These are phyloP conservation scores for Drosophila niveifrons DNA, from an alignment of 2,888 invertebrate genomes.

Conservation along the genomic window DNA sequence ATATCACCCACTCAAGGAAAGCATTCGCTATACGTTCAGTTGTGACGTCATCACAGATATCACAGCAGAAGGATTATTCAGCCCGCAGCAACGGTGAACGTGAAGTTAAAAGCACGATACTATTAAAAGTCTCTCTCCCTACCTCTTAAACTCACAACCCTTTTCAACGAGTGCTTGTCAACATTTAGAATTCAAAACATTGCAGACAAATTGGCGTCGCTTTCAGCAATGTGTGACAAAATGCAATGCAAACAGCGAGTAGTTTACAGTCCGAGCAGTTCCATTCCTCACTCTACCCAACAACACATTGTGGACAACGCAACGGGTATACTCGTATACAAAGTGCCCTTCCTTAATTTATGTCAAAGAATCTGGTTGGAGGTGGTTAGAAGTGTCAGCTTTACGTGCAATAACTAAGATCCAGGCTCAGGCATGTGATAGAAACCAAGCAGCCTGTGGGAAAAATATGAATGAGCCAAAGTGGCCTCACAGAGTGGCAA, in stretches of 20 bases:
- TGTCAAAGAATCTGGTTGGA: slow-evolving; percentile 67
- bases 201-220: slow-evolving; percentile 81
- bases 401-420: slow-evolving; percentile 78
- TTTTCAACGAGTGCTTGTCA: slow-evolving; percentile 32
- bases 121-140: slow-evolving; percentile 42
- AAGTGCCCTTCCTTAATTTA: slow-evolving; percentile 75
- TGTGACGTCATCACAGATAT: slow-evolving; percentile 20
- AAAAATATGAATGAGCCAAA: slow-evolving; percentile 76
- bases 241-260: slow-evolving; percentile 69
- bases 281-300: background rate
- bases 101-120: slow-evolving; percentile 42
- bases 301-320: slow-evolving; percentile 49
- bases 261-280: slow-evolving; percentile 16
- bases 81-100: slow-evolving; percentile 26
- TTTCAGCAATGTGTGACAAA: slow-evolving; percentile 79
- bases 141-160: background rate
- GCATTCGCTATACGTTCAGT: slow-evolving; percentile 35
- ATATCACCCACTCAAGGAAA: slow-evolving; percentile 32
- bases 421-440: slow-evolving; percentile 20
- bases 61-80: slow-evolving; percentile 37
- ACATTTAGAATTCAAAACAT: slow-evolving; percentile 76
- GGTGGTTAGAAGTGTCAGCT: slow-evolving; percentile 67
- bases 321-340: slow-evolving; percentile 21
- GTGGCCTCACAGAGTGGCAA: slow-evolving; percentile 41
- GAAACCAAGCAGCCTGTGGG: slow-evolving; percentile 50